Conservation (phyloP, 2,888 invertebrate species). For the Diachrysia chrysitis region DNA sequence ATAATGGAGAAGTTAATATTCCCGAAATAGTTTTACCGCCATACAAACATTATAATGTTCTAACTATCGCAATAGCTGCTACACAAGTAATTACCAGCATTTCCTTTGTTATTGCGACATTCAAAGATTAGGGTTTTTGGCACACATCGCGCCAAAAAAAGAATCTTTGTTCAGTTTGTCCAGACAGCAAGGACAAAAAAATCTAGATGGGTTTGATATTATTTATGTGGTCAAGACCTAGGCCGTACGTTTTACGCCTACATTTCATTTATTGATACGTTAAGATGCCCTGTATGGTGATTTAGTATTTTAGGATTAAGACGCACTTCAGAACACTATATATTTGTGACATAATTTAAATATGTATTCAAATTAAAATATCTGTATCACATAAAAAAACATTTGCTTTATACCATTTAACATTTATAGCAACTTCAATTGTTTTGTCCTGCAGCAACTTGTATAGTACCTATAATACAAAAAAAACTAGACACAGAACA, state of each 20-base stretch:
- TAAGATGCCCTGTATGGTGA: neutral
- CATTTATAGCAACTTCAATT: no score
- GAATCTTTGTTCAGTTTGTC: neutral
- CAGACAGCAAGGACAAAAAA: neutral
- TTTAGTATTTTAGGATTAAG: neutral
- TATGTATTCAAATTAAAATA: no score
- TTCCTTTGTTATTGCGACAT: constrained; percentile 13
- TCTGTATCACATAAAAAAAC: no score
- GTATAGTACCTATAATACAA: no score
- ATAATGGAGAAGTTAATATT: constrained; percentile 11
- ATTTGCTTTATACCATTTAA: no score
- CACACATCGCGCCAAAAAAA: neutral
- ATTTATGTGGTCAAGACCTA: neutral
- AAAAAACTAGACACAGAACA: no score
- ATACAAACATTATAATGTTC: constrained; percentile 14
- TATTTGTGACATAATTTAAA: no score
- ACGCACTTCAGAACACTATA: neutral
- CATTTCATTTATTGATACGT: neutral
- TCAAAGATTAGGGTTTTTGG: neutral
- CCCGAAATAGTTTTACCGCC: constrained; percentile 15
- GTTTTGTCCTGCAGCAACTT: no score
- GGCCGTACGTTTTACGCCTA: no score
- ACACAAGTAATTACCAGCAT: constrained; percentile 4
- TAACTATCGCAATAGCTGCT: constrained; percentile 1
- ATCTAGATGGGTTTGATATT: neutral